A percentile compares a stretch with the other conserved stretches of the same genome.
These are phyloP conservation scores for Osmerus eperlanus DNA, from an alignment of 2,113 vertebrate genomes.

Conservation along the genomic window DNA sequence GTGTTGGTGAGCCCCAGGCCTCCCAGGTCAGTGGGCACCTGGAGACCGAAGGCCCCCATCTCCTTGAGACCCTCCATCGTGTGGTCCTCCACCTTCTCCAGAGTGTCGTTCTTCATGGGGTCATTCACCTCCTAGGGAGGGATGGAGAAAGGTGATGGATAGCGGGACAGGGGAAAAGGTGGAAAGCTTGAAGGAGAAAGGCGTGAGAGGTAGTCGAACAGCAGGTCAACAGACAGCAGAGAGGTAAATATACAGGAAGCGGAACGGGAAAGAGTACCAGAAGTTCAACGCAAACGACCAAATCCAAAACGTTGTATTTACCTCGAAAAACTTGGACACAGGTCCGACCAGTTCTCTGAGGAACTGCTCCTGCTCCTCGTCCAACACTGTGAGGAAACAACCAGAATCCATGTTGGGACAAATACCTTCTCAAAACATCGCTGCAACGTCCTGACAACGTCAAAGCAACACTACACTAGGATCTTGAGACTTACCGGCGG, in stretches of 20 bases:
- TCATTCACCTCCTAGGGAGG: conserved; percentile 68
- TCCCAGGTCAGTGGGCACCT: conserved; percentile 79
- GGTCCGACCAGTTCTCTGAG: conserved; percentile 82
- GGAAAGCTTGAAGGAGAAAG: too few species aligned
- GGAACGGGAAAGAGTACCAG: too few species aligned
- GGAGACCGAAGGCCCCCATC: conserved; percentile 86
- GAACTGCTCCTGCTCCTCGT: conserved; percentile 82
- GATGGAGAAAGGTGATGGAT: neutral
- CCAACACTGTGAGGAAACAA: conserved; percentile 65
- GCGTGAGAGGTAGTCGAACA: too few species aligned
- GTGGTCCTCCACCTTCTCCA: conserved; percentile 80
- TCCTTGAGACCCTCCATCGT: conserved; percentile 85
- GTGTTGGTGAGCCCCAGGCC: conserved; percentile 86
- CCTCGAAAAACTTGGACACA: conserved; percentile 80
- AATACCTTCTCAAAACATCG: neutral
- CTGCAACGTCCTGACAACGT: neutral
- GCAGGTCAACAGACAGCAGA: too few species aligned
- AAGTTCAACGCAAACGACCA: too few species aligned
- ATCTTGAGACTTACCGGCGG: conserved; percentile 71
- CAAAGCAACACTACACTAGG: too few species aligned
- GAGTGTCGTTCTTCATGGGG: conserved; percentile 77
- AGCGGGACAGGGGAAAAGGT: neutral
- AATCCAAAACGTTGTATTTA: conserved; percentile 40
- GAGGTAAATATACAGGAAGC: too few species aligned
- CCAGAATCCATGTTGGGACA: neutral